Conservation (phyloP, 2,113 vertebrate genomes). For the Trachemys scripta region DNA sequence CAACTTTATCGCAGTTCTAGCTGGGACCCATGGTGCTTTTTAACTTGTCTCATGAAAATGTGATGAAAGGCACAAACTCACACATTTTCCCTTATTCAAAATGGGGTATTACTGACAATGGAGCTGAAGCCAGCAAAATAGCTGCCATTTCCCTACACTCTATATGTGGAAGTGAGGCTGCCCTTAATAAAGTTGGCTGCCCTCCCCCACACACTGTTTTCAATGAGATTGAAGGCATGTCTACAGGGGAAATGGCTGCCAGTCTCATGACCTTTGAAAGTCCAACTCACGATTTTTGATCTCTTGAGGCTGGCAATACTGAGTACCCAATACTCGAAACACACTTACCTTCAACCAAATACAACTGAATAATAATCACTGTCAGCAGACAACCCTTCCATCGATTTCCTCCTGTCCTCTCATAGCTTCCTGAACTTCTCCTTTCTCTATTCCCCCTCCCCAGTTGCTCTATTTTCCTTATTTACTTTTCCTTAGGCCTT, state of each 20-base stretch:
- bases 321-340: not conserved
- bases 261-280: not conserved
- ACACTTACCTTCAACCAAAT: not conserved
- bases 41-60: not conserved
- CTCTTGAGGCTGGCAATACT: not conserved
- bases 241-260: not conserved
- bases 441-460: not conserved
- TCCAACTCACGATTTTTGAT: too few relatives aligned
- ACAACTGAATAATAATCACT: not conserved
- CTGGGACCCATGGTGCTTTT: not conserved
- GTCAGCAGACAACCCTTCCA: not conserved
- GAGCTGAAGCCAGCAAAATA: too few relatives aligned
- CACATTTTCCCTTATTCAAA: not conserved
- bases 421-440: not conserved
- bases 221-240: not conserved
- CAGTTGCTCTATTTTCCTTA: not conserved
- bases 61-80: not conserved
- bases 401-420: not conserved
- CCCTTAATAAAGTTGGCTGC: not conserved
- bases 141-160: not conserved
- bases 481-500: not conserved
- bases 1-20: not conserved
- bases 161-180: not conserved
- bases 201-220: not conserved
- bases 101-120: not conserved